Percentiles rank a stretch among this genome's conserved stretches.
Conservation (phyloP, 1,140 invertebrate species). For the Drosophila tristis region DNA sequence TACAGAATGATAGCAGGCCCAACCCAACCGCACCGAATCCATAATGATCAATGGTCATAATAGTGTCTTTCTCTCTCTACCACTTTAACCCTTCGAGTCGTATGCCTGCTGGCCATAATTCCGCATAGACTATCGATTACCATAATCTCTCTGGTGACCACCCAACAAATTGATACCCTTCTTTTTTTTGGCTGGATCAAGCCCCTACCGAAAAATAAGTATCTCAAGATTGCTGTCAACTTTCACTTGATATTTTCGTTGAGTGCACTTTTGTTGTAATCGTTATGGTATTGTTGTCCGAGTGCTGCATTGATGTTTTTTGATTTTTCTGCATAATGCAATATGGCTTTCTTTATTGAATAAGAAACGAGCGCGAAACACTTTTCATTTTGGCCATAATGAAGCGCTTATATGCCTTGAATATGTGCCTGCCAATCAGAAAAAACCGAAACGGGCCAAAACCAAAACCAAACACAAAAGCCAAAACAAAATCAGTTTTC, state of each 20-base stretch:
- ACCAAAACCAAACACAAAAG: slow-evolving; percentile 14
- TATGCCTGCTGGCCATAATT: slow-evolving; percentile 17
- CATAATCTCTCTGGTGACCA: slow-evolving; percentile 45
- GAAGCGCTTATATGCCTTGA: slow-evolving; percentile 65
- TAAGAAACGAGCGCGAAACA: slow-evolving; percentile 48
- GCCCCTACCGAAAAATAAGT: slow-evolving; percentile 10
- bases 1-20: too few species aligned
- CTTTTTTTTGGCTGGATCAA: slow-evolving; percentile 17
- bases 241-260: slow-evolving; percentile 66
- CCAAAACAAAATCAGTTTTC: slow-evolving; percentile 12
- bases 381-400: slow-evolving; percentile 73
- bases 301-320: slow-evolving; percentile 8
- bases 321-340: slow-evolving; percentile 67
- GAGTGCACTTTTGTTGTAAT: slow-evolving; percentile 41
- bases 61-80: background rate
- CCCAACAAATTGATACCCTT: slow-evolving; percentile 54
- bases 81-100: background rate
- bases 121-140: slow-evolving; percentile 35
- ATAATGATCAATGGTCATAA: background rate
- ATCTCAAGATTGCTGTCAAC: slow-evolving; percentile 53
- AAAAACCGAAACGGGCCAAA: slow-evolving; percentile 12
- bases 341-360: slow-evolving; percentile 51
- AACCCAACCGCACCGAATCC: background rate
- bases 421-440: slow-evolving; percentile 54
- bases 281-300: slow-evolving; percentile 53